Conservation (phyloP, 2,888 invertebrate genomes). For the Hypercompe scribonia region DNA sequence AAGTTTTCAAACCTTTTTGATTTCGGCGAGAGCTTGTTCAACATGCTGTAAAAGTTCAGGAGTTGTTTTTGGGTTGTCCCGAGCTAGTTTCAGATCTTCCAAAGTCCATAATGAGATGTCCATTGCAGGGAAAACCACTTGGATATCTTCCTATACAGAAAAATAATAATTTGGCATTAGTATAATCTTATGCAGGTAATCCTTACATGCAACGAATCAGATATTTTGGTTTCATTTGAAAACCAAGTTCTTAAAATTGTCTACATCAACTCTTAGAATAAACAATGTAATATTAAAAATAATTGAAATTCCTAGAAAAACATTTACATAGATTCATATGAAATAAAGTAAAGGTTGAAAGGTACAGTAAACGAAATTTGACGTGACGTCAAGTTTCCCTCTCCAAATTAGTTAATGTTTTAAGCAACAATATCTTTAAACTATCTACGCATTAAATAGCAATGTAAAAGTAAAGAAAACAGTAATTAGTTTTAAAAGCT, state of each 20-base stretch:
- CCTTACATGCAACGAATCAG: too few species aligned
- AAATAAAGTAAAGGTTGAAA: not conserved
- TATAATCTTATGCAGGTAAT: too few species aligned
- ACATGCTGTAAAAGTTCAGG: conserved; percentile 47
- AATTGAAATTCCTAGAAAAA: not conserved
- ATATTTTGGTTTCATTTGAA: not conserved
- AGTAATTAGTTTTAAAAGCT: too few species aligned
- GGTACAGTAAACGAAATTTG: not conserved
- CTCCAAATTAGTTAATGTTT: not conserved
- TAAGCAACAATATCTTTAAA: not conserved
- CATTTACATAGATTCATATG: not conserved
- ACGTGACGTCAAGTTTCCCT: not conserved
- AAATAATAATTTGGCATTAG: not conserved
- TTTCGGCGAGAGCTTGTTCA: conserved; percentile 42
- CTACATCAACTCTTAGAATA: too few species aligned
- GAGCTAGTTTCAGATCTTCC: conserved; percentile 43
- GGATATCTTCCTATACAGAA: conserved; percentile 48
- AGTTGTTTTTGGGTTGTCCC: conserved; percentile 42
- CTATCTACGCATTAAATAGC: too few species aligned
- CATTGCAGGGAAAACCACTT: conserved; percentile 54
- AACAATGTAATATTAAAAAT: too few species aligned
- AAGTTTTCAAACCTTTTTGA: conserved; percentile 23
- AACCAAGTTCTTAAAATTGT: too few species aligned
- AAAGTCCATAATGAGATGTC: conserved; percentile 49
- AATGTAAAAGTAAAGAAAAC: not conserved